Percentiles rank a stretch among this genome's conserved stretches.
Conservation (phyloP, 2,113 vertebrate species). For the Grallaria varia region DNA sequence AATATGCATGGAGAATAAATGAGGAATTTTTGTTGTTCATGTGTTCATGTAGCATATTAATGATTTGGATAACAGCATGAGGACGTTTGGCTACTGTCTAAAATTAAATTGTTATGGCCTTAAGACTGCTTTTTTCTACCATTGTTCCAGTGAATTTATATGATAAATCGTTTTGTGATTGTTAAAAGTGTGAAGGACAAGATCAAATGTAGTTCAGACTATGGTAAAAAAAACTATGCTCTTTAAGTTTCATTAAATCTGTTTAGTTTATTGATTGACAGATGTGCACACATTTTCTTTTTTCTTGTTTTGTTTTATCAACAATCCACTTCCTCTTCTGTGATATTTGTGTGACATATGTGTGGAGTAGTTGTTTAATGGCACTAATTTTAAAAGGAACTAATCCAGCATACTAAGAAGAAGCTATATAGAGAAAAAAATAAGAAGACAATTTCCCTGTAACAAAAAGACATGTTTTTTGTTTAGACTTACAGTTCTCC, state of each 20-base stretch:
- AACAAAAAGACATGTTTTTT: not conserved
- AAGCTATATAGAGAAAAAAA: not conserved
- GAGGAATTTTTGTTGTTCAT: not conserved
- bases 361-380: not conserved
- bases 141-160: not conserved
- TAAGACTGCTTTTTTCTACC: not conserved
- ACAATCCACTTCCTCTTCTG: not conserved
- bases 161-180: not conserved
- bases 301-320: not conserved
- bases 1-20: constrained; percentile 26
- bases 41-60: constrained; percentile 17
- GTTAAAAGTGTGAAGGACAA: not conserved
- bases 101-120: not conserved
- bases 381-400: not conserved
- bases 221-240: not conserved
- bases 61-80: not conserved
- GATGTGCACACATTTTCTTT: not conserved
- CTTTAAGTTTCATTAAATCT: not conserved
- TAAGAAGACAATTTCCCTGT: not conserved
- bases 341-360: not conserved
- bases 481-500: not conserved
- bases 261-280: not conserved
- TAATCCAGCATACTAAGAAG: not conserved
- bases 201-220: not conserved
- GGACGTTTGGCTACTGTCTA: not conserved